phyloP scores from a whole-genome alignment of 2,797 vertebrate genomes.

The Mormyrus hasselquistii region DNA sequence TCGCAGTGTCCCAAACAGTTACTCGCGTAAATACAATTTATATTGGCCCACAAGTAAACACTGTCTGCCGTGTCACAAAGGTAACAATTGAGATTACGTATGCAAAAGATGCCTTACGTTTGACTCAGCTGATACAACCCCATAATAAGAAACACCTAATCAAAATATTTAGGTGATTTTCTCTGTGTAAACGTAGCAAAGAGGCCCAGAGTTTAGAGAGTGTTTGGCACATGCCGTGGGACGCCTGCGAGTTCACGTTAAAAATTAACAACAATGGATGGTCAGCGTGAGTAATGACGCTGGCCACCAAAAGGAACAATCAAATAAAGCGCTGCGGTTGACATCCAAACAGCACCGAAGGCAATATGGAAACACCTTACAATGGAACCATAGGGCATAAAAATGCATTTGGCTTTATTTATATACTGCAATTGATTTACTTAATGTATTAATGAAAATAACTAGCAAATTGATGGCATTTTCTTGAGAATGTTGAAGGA shows the following conservation, averaged over 20 bases:
- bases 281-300: slow-evolving; percentile 41
- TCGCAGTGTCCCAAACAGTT: slow-evolving; percentile 55
- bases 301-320: slow-evolving; percentile 43
- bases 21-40: slow-evolving; percentile 51
- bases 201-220: slow-evolving; percentile 41
- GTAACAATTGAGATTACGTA: slow-evolving; percentile 65
- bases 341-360: not conserved
- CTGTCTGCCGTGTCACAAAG: slow-evolving; percentile 47
- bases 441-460: slow-evolving; percentile 20
- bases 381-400: not conserved
- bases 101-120: slow-evolving; percentile 40
- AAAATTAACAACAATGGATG: slow-evolving; percentile 52
- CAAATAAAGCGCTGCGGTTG: slow-evolving; percentile 27
- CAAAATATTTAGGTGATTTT: slow-evolving; percentile 68
- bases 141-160: slow-evolving; percentile 55
- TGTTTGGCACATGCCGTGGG: slow-evolving; percentile 55
- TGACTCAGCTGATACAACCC: slow-evolving; percentile 11
- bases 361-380: not conserved
- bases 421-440: not conserved
- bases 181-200: slow-evolving; percentile 59
- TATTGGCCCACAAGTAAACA: slow-evolving; percentile 57
- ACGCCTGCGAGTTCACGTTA: slow-evolving; percentile 35
- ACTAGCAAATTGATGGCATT: slow-evolving; percentile 54
- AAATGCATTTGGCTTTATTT: not conserved
- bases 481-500: slow-evolving; percentile 25